phyloP scores from a whole-genome alignment of 2,797 vertebrate species.

The Thripadectes ignobilis region DNA sequence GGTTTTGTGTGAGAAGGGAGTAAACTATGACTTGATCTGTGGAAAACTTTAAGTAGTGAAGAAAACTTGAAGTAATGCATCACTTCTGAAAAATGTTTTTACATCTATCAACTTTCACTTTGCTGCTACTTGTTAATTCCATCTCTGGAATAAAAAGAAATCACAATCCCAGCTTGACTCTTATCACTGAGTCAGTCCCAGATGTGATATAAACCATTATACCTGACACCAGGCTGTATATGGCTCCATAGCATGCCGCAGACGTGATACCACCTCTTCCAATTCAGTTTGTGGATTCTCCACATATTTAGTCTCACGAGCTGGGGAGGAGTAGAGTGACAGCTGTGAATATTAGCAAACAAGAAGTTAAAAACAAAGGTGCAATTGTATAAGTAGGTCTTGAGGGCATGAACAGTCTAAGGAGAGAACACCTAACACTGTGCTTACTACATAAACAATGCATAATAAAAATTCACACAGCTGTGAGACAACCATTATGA shows the following conservation, averaged over 20 bases:
- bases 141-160: not conserved
- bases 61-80: not conserved
- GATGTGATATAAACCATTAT: conserved; percentile 14
- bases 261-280: conserved; percentile 81
- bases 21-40: not conserved
- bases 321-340: conserved; percentile 87
- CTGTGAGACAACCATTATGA: conserved; percentile 34
- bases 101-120: not conserved
- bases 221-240: conserved; percentile 87
- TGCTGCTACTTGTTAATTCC: not conserved
- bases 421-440: not conserved
- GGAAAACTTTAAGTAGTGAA: not conserved
- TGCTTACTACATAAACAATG: conserved; percentile 20
- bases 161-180: not conserved
- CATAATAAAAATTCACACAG: conserved; percentile 11
- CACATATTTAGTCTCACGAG: conserved; percentile 68
- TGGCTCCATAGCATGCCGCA: conserved; percentile 82
- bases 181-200: not conserved
- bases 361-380: conserved; percentile 55
- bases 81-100: not conserved
- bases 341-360: conserved; percentile 80
- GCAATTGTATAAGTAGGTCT: conserved; percentile 20
- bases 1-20: not conserved
- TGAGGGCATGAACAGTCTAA: conserved; percentile 12
- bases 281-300: conserved; percentile 78